These are phyloP conservation scores for Hydrophis major DNA, from an alignment of 2,797 vertebrate species.

Conservation along the genomic window DNA sequence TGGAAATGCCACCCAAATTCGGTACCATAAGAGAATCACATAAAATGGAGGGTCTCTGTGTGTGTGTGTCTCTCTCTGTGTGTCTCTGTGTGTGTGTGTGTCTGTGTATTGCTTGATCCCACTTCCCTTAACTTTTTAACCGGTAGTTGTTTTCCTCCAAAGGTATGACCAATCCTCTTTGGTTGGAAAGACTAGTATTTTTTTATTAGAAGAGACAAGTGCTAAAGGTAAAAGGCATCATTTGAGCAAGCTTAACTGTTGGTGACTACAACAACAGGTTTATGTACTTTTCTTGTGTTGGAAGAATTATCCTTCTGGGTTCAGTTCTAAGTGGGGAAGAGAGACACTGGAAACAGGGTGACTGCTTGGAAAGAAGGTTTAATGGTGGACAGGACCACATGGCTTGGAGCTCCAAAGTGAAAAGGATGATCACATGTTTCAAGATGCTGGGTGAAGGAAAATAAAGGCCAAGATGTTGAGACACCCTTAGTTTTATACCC, in stretches of 20 bases:
- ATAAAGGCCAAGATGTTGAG: no score
- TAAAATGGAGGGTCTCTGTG: not conserved
- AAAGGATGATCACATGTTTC: no score
- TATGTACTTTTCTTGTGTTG: not conserved
- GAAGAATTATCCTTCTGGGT: no score
- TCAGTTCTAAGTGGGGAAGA: no score
- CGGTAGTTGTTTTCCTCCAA: no score
- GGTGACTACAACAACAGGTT: not conserved
- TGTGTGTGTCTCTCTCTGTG: not conserved
- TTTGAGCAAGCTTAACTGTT: not conserved
- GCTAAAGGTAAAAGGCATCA: not conserved
- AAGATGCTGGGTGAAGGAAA: no score
- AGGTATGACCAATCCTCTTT: not conserved
- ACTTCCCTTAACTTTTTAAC: not conserved
- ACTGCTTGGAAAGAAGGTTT: no score
- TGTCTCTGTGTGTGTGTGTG: no score
- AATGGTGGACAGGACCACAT: no score
- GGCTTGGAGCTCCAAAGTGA: no score
- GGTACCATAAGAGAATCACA: not conserved
- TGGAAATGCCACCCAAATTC: not conserved
- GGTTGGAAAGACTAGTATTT: not conserved
- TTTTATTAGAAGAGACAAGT: not conserved
- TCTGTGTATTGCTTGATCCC: not conserved
- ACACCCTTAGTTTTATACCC: no score
- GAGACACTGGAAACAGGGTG: no score